Evolutionary conservation across 53 echinoderm and acorn worm genomes (phyloP).

Genomic region (Hippasteria phrygiana): DNA sequence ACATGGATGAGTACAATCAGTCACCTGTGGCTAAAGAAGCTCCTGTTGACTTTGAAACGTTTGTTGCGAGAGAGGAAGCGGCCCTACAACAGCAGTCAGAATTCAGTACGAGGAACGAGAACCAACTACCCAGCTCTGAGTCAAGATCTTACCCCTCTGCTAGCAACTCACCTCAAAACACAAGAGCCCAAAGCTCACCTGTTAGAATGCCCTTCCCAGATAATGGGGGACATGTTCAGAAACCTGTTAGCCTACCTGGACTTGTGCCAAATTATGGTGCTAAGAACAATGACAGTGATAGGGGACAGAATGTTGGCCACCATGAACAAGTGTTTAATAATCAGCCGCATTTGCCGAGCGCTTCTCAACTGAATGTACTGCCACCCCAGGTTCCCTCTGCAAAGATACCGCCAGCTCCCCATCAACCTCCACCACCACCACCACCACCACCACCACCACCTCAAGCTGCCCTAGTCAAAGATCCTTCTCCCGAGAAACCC

Average conservation of each 20-base stretch:
- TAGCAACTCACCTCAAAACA: conserved; percentile 16
- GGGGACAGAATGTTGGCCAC: not conserved
- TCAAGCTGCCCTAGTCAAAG: conserved; percentile 12
- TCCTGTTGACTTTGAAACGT: conserved; percentile 79
- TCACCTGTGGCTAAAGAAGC: conserved; percentile 87
- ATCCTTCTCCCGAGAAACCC: conserved; percentile 6
- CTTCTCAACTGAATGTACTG: not conserved
- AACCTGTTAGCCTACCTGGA: conserved; percentile 64
- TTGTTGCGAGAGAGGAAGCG: conserved; percentile 40
- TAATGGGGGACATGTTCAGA: conserved; percentile 31
- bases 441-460: conserved; percentile 18
- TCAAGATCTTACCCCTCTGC: not conserved
- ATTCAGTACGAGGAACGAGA: not conserved
- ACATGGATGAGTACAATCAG: conserved; percentile 90
- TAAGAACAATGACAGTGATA: conserved; percentile 5
- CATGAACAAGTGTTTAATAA: conserved; percentile 27
- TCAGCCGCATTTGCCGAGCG: conserved; percentile 6
- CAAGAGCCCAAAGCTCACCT: conserved; percentile 22
- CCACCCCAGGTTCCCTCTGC: conserved; percentile 41
- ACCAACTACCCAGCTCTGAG: not conserved
- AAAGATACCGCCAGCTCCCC: conserved; percentile 20
- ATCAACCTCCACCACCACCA: conserved; percentile 37
- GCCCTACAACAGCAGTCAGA: conserved; percentile 15
- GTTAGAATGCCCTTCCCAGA: conserved; percentile 34
- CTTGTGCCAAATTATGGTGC: conserved; percentile 51